These are phyloP conservation scores for Euschistus heros DNA, from an alignment of 1,140 invertebrate species.

Conservation along the genomic window DNA sequence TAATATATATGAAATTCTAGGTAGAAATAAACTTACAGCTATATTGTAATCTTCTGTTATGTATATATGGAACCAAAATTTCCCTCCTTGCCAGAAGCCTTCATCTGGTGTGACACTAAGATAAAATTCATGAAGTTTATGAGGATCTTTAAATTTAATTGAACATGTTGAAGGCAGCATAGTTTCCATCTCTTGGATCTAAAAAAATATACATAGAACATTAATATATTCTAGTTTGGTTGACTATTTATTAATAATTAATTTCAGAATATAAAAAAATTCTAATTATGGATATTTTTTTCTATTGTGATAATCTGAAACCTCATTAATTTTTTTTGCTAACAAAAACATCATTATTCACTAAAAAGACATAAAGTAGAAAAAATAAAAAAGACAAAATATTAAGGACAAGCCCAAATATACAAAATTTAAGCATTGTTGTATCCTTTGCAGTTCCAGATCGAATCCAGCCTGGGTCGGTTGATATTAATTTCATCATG, in stretches of 20 bases:
- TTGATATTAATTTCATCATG: too few species aligned
- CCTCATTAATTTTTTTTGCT: not conserved
- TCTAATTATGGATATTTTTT: not conserved
- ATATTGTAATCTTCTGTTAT: conserved; percentile 94
- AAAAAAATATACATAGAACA: conserved; percentile 32
- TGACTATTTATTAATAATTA: conserved; percentile 22
- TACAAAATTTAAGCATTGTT: too few species aligned
- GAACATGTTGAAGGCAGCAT: conserved; percentile 69
- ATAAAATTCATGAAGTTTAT: conserved; percentile 68
- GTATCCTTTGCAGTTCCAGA: too few species aligned
- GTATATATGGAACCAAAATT: conserved; percentile 72
- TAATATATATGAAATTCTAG: too few species aligned
- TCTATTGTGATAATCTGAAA: conserved; percentile 12
- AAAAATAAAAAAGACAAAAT: too few species aligned
- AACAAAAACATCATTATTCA: too few species aligned
- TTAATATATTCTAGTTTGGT: conserved; percentile 18
- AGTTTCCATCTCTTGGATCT: conserved; percentile 85
- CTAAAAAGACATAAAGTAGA: too few species aligned
- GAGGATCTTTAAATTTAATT: conserved; percentile 68
- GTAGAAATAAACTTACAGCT: conserved; percentile 49
- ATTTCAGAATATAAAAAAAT: conserved; percentile 1
- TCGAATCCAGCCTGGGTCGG: too few species aligned
- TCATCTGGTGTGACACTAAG: conserved; percentile 74
- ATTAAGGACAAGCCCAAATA: too few species aligned
- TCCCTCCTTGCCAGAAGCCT: conserved; percentile 78